Percentiles rank a stretch among this genome's conserved stretches.
These are phyloP conservation scores for Cirrhinus mrigala DNA, from an alignment of 2,797 vertebrate species.

Conservation along the genomic window DNA sequence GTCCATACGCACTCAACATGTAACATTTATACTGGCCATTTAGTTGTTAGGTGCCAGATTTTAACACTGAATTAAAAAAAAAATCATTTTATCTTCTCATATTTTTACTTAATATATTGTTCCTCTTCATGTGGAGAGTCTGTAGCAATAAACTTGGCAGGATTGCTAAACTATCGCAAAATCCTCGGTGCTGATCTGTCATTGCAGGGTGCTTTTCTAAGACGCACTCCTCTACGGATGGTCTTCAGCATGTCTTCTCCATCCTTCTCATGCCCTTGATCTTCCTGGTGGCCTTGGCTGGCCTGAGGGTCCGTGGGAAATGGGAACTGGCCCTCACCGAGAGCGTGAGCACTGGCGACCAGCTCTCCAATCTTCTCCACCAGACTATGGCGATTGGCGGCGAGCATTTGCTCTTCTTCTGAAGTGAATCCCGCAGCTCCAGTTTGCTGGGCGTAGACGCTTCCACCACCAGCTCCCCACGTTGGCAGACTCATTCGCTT, in stretches of 20 bases:
- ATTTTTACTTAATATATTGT: slow-evolving; percentile 36
- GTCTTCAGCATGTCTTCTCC: slow-evolving; percentile 92
- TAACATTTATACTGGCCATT: slow-evolving; percentile 37
- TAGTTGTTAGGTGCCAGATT: slow-evolving; percentile 39
- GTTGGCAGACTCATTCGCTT: slow-evolving; percentile 89
- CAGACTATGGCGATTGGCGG: slow-evolving; percentile 96
- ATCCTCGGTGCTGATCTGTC: slow-evolving; percentile 94
- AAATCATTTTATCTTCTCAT: neutral
- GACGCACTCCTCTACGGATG: slow-evolving; percentile 92
- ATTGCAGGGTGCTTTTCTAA: slow-evolving; percentile 91
- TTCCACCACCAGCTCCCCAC: slow-evolving; percentile 79
- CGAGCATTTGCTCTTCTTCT: slow-evolving; percentile 89
- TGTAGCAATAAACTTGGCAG: slow-evolving; percentile 14
- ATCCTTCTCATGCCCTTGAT: slow-evolving; percentile 59
- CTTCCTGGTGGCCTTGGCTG: slow-evolving; percentile 49
- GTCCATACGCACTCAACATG: slow-evolving; percentile 48
- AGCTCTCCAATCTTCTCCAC: slow-evolving; percentile 98
- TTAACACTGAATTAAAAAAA: slow-evolving; percentile 32
- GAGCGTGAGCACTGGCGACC: slow-evolving; percentile 90
- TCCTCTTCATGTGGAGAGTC: slow-evolving; percentile 39
- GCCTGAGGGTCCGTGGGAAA: slow-evolving; percentile 76
- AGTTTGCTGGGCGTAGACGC: slow-evolving; percentile 74
- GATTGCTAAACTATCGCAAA: slow-evolving; percentile 80
- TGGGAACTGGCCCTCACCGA: slow-evolving; percentile 93
- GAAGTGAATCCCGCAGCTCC: slow-evolving; percentile 55